Evolutionary conservation across 2,113 vertebrate species (phyloP), one percentile per base, ranked within the genome.

Genomic region (Anser cygnoides): DNA sequence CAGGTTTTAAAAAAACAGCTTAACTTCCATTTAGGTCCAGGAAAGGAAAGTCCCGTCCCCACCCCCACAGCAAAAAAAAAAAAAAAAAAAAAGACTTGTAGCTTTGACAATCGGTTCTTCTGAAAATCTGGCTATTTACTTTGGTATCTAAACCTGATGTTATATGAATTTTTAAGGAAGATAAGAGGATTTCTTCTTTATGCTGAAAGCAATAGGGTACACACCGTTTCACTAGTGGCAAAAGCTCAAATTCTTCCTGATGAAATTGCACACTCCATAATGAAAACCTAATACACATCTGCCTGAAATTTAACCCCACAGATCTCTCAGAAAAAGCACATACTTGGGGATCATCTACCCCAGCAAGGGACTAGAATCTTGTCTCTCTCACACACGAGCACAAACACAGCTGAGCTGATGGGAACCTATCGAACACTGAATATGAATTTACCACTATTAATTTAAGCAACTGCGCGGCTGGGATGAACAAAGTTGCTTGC

Each of bases 401-500:
- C 13, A 39, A 1, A 0, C 29, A 1, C 29, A 44, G 29, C 82
- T 37, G 19, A 39, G 14, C 35, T 72, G 37, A 12, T 3, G 6
- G 49, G 44, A 68, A 29, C 26, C 13, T 7, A n/a, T 17, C 35
- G 4, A 5, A 1, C 6, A 39, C 72, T 11, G 17, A 8, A 15
- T 1, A 29, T 0, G 3, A 13, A 71, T 1, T 11, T 12, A 10
- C 3, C 0, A 0, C 1, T 1, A 57, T 0, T 8, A 68, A 37
- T 63, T 11, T 6, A 58, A 39, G 26, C 68, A 65, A 11, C 35
- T 37, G 19, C 1, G 0, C 33, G 33, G n/a, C 23, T 4, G 33
- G 14, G 83, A 73, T 0, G 1, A 8, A 1, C 16, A 35, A 81
- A 94, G 54, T 7, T 43, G 20, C 61, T 72, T 52, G 52, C 79